Conservation (phyloP, 64 coral and sea anemone genomes). For the Cladopsammia gracilis region DNA sequence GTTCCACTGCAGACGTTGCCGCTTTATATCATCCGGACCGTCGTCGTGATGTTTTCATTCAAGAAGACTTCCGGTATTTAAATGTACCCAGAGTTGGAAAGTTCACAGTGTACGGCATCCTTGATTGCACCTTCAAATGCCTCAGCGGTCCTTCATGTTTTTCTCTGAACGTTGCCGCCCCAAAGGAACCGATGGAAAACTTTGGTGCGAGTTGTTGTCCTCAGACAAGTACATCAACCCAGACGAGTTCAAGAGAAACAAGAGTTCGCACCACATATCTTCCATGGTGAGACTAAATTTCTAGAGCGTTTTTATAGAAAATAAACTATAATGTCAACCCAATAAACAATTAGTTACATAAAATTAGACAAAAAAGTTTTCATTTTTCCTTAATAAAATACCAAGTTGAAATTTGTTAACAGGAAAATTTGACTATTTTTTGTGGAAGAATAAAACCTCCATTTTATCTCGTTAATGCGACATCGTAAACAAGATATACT, state of each 20-base stretch:
- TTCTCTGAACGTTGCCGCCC: not conserved
- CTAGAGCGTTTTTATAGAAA: too few species aligned
- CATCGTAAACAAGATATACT: too few species aligned
- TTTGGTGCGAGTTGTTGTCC: not conserved
- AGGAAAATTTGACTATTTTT: too few species aligned
- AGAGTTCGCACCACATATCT: slow-evolving; percentile 1
- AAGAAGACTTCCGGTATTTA: not conserved
- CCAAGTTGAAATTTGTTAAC: too few species aligned
- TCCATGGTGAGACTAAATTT: not conserved
- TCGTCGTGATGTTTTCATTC: not conserved
- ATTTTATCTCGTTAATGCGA: too few species aligned
- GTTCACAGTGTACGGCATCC: not conserved
- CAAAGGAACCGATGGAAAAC: not conserved
- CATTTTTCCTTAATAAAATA: too few species aligned
- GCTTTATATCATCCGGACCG: not conserved
- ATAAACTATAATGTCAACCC: too few species aligned
- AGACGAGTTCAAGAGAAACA: not conserved
- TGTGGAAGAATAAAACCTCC: too few species aligned
- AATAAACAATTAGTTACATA: too few species aligned
- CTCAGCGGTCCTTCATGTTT: not conserved
- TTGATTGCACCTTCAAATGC: not conserved
- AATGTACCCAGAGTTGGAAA: not conserved
- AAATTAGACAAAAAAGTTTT: too few species aligned
- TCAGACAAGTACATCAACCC: not conserved
- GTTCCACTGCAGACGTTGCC: too few species aligned